These are phyloP conservation scores for Diplolepis rosae DNA, from an alignment of 2,888 invertebrate genomes.

Conservation along the genomic window DNA sequence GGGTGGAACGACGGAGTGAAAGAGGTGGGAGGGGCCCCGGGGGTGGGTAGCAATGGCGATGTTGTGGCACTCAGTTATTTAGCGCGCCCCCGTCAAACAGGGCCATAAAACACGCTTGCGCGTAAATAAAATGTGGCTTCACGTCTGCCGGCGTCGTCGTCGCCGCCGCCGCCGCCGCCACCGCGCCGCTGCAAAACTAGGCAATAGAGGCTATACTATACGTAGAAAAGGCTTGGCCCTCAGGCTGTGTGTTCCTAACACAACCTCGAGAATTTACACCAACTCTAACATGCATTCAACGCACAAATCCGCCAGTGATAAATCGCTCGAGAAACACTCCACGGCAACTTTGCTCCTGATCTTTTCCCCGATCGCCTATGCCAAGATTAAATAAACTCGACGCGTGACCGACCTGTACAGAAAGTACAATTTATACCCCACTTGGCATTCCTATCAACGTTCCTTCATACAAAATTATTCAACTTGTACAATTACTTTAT, in stretches of 20 bases:
- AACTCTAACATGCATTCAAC: slow-evolving; percentile 11
- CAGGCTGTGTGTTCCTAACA: not conserved
- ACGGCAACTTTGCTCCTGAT: slow-evolving; percentile 24
- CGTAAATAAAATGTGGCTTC: slow-evolving; percentile 62
- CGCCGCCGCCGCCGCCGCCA: too few species aligned
- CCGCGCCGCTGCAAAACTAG: slow-evolving; percentile 43
- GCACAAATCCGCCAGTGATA: slow-evolving; percentile 9
- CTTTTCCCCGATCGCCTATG: slow-evolving; percentile 10
- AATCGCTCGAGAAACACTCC: slow-evolving; percentile 25
- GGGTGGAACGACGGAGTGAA: slow-evolving; percentile 25
- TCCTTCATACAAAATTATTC: not conserved
- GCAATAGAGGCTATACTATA: slow-evolving; percentile 22
- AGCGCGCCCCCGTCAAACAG: slow-evolving; percentile 60
- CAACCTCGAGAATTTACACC: slow-evolving; percentile 15
- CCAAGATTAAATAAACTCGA: not conserved
- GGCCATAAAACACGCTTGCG: slow-evolving; percentile 65
- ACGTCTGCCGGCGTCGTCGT: slow-evolving; percentile 35
- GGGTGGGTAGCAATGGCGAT: slow-evolving; percentile 36
- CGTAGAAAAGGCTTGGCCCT: slow-evolving; percentile 27
- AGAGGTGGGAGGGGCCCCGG: slow-evolving; percentile 35
- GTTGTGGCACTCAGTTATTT: slow-evolving; percentile 56
- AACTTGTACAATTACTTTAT: not conserved
- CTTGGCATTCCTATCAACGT: not conserved
- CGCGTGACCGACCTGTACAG: not conserved
- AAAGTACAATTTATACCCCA: not conserved